These are phyloP conservation scores for Nemurella pictetii DNA, from an alignment of 2,888 invertebrate genomes.

Conservation along the genomic window DNA sequence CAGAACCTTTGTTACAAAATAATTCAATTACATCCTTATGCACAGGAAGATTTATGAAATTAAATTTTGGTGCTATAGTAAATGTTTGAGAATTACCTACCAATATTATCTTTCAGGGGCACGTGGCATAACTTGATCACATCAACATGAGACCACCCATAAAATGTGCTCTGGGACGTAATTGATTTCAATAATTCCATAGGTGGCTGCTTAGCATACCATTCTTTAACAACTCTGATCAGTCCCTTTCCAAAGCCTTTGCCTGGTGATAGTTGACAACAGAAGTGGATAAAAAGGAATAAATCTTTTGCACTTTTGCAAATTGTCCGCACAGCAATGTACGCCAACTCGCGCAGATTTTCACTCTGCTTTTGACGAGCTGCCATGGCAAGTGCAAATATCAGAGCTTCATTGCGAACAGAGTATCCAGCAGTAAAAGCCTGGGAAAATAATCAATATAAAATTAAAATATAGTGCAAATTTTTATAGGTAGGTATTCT, in stretches of 20 bases:
- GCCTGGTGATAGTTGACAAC: slow-evolving; percentile 53
- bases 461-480: not conserved
- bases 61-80: not conserved
- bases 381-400: slow-evolving; percentile 67
- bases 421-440: slow-evolving; percentile 57
- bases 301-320: slow-evolving; percentile 66
- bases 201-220: slow-evolving; percentile 66
- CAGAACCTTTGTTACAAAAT: no score
- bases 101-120: not conserved
- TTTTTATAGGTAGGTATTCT: not conserved
- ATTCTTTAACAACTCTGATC: slow-evolving; percentile 63
- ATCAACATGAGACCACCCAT: not conserved
- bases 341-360: slow-evolving; percentile 58
- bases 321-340: slow-evolving; percentile 58
- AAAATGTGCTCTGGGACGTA: slow-evolving; percentile 62
- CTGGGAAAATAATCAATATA: slow-evolving; percentile 50
- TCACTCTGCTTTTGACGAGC: slow-evolving; percentile 52
- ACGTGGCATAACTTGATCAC: slow-evolving; percentile 17
- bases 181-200: slow-evolving; percentile 59
- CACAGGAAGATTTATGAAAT: not conserved
- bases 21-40: not conserved
- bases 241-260: slow-evolving; percentile 65
- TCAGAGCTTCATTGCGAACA: slow-evolving; percentile 61
- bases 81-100: not conserved
- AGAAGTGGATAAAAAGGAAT: slow-evolving; percentile 64